Evolutionary conservation across 2,888 invertebrate species (phyloP), one percentile per base, ranked within the genome.

Genomic region (Tupiocoris notatus): DNA sequence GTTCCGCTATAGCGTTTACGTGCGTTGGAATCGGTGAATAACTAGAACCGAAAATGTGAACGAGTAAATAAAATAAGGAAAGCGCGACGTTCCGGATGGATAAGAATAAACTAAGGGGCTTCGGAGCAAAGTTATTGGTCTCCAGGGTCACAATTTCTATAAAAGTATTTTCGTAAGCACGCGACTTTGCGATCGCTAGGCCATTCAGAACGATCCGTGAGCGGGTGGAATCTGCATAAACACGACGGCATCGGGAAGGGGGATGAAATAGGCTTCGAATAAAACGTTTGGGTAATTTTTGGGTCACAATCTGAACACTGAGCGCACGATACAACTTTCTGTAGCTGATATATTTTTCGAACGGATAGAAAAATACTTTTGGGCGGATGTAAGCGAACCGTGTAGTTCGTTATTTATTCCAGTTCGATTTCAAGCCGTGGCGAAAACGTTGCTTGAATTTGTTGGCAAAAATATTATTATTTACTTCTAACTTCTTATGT

Each of bases 81-180:
- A 39, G 12, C 12, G 39, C 39, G 39, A 39, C 39, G 39, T 39
- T 39, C 39, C 39, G 39, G 39, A 3, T 12, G 39, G 39, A 39
- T 39, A 39, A 39, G 39, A 39, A 39, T 39, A 39, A 39, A 39
- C 39, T 39, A 39, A 39, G 39, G 39, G 39, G 39, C 39, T 39
- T 39, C 12, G 6, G 12, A 39, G 64, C 24, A 23, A 64, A 64
- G 64, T 64, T 64, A 64, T 64, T 17, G 64, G 24, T 64, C 64
- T 24, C 64, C 17, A 7, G 25, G 64, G 64, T 25, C 64, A 64
- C 64, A 64, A 64, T 25, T 64, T 25, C 24, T 39, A 39, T 39
- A 7, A 39, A 39, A 39, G 39, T 39, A 39, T 39, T 39, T 39
- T 39, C 39, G 39, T 39, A 39, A 39, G 39, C 39, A 39, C 39